Percentiles rank a stretch among this genome's conserved stretches.
Conservation (phyloP, 2,888 invertebrate species). For the Torymus aiolomorphi region DNA sequence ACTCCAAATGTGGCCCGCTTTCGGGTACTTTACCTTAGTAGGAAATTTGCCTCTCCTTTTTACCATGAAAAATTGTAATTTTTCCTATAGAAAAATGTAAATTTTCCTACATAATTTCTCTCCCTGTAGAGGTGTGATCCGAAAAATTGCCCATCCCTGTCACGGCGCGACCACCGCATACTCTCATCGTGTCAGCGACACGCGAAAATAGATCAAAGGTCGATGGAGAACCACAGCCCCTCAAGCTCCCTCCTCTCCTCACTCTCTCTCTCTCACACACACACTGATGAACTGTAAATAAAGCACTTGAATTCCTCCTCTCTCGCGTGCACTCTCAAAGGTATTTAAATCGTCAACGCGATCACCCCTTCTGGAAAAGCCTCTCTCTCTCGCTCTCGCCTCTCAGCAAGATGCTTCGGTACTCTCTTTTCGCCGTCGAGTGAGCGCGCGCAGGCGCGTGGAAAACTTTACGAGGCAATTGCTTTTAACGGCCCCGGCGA, state of each 20-base stretch:
- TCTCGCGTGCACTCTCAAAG: constrained; percentile 20
- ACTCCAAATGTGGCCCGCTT: no score
- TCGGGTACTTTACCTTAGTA: no score
- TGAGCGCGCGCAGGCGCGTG: neutral
- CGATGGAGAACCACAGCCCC: constrained; percentile 18
- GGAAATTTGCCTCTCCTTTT: no score
- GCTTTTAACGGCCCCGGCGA: constrained; percentile 26
- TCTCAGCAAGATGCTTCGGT: neutral
- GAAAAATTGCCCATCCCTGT: no score
- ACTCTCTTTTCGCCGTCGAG: constrained; percentile 22
- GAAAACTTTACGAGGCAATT: constrained; percentile 40
- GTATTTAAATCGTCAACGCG: constrained; percentile 43
- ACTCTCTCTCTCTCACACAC: no score
- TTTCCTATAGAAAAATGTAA: no score
- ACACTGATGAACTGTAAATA: constrained; percentile 44
- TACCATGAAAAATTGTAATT: no score
- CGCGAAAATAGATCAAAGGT: constrained; percentile 30
- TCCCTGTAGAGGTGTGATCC: no score
- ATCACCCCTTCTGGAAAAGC: constrained; percentile 3
- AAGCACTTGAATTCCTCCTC: constrained; percentile 34
- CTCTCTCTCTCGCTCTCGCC: neutral
- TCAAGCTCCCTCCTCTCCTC: neutral
- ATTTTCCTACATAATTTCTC: no score
- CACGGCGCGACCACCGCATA: neutral
- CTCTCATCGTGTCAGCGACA: neutral